These are phyloP conservation scores for Epinephelus coioides DNA, from an alignment of 2,797 vertebrate species.

Conservation along the genomic window DNA sequence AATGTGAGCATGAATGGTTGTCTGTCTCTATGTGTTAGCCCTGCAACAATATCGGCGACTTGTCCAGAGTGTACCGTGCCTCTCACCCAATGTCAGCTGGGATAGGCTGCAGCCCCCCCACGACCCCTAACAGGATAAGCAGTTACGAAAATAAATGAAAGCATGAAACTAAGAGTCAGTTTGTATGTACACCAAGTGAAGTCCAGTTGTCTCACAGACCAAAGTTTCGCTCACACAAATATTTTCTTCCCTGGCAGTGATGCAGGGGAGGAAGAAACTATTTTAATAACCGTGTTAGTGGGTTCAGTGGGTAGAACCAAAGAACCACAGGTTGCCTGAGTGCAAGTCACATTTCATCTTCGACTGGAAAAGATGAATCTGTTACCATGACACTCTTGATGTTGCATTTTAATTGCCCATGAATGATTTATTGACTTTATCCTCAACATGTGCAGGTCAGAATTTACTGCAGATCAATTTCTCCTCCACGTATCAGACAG, in stretches of 20 bases:
- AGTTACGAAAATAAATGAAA: no score
- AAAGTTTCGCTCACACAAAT: neutral
- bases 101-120: no score
- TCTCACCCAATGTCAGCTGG: no score
- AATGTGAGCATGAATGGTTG: no score
- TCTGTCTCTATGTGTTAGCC: no score
- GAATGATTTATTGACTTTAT: slow-evolving; percentile 19
- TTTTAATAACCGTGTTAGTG: neutral
- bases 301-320: neutral
- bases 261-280: neutral
- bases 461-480: neutral
- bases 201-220: slow-evolving; percentile 11
- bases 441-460: neutral
- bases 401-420: neutral
- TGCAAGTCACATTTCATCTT: neutral
- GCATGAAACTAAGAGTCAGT: neutral
- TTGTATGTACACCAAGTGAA: slow-evolving; percentile 2
- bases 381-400: neutral
- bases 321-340: neutral
- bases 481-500: neutral
- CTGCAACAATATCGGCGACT: no score
- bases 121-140: no score
- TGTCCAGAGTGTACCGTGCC: no score
- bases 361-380: neutral
- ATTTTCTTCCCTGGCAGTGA: neutral